Evolutionary conservation across 2,113 vertebrate genomes (phyloP), one percentile per base, ranked within the genome.

Genomic region (Hypocryptadius cinnamomeus): DNA sequence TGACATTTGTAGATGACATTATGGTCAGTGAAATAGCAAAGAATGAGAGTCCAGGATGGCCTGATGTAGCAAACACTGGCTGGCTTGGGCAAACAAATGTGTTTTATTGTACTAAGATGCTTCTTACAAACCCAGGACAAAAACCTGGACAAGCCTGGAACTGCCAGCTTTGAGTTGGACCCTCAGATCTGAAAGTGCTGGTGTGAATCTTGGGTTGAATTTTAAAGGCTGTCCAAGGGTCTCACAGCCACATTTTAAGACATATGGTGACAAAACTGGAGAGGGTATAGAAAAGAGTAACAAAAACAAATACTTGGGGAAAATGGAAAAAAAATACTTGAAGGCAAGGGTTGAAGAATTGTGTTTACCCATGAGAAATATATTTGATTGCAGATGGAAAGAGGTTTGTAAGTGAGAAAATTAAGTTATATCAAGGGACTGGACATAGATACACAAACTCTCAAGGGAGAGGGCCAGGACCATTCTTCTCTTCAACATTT

Each of bases 1-100:
- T 88, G 64, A 66, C 90, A 83, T 93, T 93, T 96, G 72, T 84
- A 68, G 56, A 92, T 84, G 86, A 88, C 48, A 86, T 92, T 92
- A 68, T 19, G 20, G 30, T 35, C 56, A 15, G n/a, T n/a, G 45
- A 86, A 93, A 83, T 0, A 92, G 51, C 24, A 74, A 59, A 79
- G 64, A 66, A 51, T 1, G 2, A 44, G 30, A 74, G 27, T 79
- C 35, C 24, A 78, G 39, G 23, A 22, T 19, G 44, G 35, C 7
- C 35, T 68, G 44, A 35, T 0, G 8, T 37, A 81, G 51, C 30
- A 59, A 91, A 91, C 31, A 68, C 19, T 0, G 1, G 47, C 39
- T 80, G 51, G 17, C 30, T 78, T 70, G 37, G 30, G 22, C 27
- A 91, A 92, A 54, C 3, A 88, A 74, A 78, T 8, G 3, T 17